Conservation (phyloP, 1,140 invertebrate species). For the Panagrolaimus sp. region DNA sequence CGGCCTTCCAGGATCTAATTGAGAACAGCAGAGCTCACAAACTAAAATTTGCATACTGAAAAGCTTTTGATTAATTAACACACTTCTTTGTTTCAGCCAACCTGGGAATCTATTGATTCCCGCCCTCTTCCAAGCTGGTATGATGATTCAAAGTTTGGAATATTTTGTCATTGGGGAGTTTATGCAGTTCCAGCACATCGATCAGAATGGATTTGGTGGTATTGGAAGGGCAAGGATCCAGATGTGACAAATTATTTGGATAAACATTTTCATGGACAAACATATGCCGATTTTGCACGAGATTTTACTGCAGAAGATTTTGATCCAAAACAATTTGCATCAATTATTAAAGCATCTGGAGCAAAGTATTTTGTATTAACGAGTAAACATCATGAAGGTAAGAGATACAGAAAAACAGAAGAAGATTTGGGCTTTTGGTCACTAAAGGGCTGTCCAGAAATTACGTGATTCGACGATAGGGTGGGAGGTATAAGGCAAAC, state of each 20-base stretch:
- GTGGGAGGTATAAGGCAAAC: too few species aligned
- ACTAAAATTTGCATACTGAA: too few species aligned
- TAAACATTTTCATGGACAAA: slow-evolving; percentile 65
- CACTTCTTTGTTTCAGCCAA: slow-evolving; percentile 45
- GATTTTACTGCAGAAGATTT: slow-evolving; percentile 51
- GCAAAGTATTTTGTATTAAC: slow-evolving; percentile 74
- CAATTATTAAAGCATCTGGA: slow-evolving; percentile 45
- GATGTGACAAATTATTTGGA: slow-evolving; percentile 64
- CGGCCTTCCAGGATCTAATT: too few species aligned
- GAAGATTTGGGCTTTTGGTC: too few species aligned
- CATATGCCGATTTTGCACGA: slow-evolving; percentile 74
- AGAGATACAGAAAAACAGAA: too few species aligned
- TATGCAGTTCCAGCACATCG: slow-evolving; percentile 75
- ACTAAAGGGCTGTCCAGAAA: too few species aligned
- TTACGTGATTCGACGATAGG: too few species aligned
- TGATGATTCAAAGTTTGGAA: slow-evolving; percentile 80
- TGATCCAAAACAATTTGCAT: slow-evolving; percentile 41
- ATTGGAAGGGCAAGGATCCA: slow-evolving; percentile 30
- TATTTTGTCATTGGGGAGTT: slow-evolving; percentile 88
- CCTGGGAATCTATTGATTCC: slow-evolving; percentile 76
- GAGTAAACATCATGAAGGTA: slow-evolving; percentile 79
- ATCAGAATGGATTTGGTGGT: slow-evolving; percentile 8
- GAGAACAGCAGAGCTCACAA: too few species aligned
- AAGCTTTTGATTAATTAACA: too few species aligned
- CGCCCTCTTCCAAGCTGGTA: slow-evolving; percentile 79